Conservation (phyloP, 2,113 vertebrate genomes). For the Petrocephalus zakoni region DNA sequence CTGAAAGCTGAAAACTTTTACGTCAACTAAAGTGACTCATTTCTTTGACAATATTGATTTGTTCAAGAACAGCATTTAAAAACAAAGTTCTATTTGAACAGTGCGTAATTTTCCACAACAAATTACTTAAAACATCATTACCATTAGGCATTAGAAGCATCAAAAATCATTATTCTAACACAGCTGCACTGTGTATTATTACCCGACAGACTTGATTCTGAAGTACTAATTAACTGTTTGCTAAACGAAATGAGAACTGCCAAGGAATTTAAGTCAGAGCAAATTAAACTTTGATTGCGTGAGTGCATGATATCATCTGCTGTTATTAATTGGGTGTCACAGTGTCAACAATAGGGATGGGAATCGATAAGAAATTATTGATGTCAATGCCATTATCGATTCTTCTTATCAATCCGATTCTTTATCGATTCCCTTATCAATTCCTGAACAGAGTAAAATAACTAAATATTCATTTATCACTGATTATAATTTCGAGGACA, state of each 20-base stretch:
- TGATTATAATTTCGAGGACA: no score
- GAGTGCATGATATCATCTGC: not conserved
- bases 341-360: no score
- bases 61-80: not conserved
- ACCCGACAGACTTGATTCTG: not conserved
- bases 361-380: no score
- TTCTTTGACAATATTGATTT: not conserved
- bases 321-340: not conserved
- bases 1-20: not conserved
- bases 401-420: no score
- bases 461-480: no score
- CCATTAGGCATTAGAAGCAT: not conserved
- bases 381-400: no score
- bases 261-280: not conserved
- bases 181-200: not conserved
- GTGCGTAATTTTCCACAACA: not conserved
- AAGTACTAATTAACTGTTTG: conserved; percentile 9
- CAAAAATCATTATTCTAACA: conserved; percentile 1
- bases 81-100: not conserved
- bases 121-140: not conserved
- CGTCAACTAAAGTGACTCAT: not conserved
- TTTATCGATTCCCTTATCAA: no score
- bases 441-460: no score
- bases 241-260: conserved; percentile 1
- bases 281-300: not conserved